Evolutionary conservation across 1,140 invertebrate genomes (phyloP), one percentile per base, ranked within the genome.

Genomic region (Meloidogyne chitwoodi): DNA sequence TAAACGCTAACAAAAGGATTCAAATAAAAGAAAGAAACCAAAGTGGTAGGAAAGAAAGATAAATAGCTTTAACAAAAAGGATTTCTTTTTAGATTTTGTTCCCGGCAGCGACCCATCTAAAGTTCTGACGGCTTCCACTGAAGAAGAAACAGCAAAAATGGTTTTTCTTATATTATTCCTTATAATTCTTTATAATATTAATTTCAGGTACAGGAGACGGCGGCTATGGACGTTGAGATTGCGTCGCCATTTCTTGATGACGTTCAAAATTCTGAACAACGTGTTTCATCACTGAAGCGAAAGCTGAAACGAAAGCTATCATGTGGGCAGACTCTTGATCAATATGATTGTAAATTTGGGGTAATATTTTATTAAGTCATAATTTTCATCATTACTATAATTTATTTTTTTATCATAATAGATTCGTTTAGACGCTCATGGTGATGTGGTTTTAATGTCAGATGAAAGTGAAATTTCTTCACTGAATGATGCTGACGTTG

Each of bases 401-500:
- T 26, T 64, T 64, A 64, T 6, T 64, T 64, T 64, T 24, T 64
- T 64, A 26, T 64, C 27, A 0, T 26, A 63, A 2, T 22, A 73
- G 71, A 85, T 84, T 63, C 83, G 76, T 16, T 34, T 85, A 61
- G 80, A 79, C 44, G 62, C 81, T 29, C 31, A 83, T 5, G 83
- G 78, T 16, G 82, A 85, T 64, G 82, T 82, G 14, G 79, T 85
- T 26, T 69, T 84, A 63, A 80, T 85, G 79, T 79, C 83, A 1
- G 84, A 86, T 61, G 84, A 86, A 61, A 85, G 83, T 74, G 84
- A 85, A 65, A 80, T 86, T 48, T 85, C 84, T 12, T 85, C 84
- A 6, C 69, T 85, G 34, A 81, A 86, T 67, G 77, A 79, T 19
- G 77, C 64, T 22, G 83, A 85, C 56, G 70, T 85, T 22, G 71